phyloP scores from a whole-genome alignment of 1,140 invertebrate genomes.

The Callitettix versicolor region DNA sequence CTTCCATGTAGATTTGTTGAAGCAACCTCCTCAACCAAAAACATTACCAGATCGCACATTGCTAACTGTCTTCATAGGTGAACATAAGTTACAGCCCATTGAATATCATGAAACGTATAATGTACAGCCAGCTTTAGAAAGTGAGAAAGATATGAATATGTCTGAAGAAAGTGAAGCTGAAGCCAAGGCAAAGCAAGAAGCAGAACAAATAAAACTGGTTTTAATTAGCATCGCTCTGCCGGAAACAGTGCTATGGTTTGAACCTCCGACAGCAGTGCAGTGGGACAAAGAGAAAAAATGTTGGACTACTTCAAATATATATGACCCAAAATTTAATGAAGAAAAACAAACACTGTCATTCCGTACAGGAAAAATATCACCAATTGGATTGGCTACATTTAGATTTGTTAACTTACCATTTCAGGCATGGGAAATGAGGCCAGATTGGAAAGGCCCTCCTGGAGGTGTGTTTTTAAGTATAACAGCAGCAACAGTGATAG shows the following conservation, averaged over 20 bases:
- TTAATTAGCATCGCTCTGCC: constrained; percentile 44
- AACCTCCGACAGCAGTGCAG: constrained; percentile 65
- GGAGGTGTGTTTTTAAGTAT: constrained; percentile 47
- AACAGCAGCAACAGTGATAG: constrained; percentile 53
- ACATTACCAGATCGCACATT: constrained; percentile 21
- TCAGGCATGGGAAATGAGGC: constrained; percentile 73
- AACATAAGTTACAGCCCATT: constrained; percentile 3
- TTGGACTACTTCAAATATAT: constrained; percentile 66
- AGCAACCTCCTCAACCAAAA: constrained; percentile 53
- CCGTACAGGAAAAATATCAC: constrained; percentile 58
- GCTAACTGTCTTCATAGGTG: constrained; percentile 7
- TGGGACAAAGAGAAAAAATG: constrained; percentile 48
- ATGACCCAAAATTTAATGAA: constrained; percentile 74
- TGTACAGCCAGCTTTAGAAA: constrained; percentile 9
- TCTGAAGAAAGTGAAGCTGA: constrained; percentile 1
- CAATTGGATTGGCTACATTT: constrained; percentile 60
- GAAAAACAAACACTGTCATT: constrained; percentile 67
- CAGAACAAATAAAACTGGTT: constrained; percentile 12
- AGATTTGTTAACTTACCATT: constrained; percentile 71
- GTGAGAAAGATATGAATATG: background rate
- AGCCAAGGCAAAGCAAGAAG: background rate
- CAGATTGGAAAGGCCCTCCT: constrained; percentile 43
- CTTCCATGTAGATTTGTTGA: constrained; percentile 48
- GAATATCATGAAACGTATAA: constrained; percentile 5
- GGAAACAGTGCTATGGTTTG: constrained; percentile 67